Conservation (phyloP, 1,140 invertebrate species). For the Lysiphlebus fabarum region DNA sequence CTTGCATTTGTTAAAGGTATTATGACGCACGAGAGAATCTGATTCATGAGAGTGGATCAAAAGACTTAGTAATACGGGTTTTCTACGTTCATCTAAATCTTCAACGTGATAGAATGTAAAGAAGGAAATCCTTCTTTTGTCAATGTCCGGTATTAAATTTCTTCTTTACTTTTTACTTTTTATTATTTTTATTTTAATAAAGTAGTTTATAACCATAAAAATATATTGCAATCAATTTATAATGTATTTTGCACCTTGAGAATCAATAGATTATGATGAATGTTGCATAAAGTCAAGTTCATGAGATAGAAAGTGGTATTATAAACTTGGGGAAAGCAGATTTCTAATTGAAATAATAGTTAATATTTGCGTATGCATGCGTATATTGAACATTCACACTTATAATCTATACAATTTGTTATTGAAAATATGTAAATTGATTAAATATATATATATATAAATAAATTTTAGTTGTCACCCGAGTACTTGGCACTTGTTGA, state of each 20-base stretch:
- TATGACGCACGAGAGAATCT: conserved; percentile 21
- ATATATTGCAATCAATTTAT: not conserved
- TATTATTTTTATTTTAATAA: too few species aligned
- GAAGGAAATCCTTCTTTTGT: too few species aligned
- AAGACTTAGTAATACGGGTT: not conserved
- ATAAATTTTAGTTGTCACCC: conserved; percentile 44
- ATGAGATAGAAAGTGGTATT: conserved; percentile 24
- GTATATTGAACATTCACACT: not conserved
- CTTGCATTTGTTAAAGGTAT: conserved; percentile 25
- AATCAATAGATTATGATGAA: conserved; percentile 15
- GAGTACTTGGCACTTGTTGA: conserved; percentile 47
- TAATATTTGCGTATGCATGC: conserved; percentile 12
- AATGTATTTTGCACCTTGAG: conserved; percentile 6
- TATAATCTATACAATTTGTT: not conserved
- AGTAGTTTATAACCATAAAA: not conserved
- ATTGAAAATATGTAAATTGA: not conserved
- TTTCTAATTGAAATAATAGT: conserved; percentile 23
- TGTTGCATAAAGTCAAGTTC: conserved; percentile 30
- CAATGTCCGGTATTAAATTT: too few species aligned
- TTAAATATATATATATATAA: too few species aligned
- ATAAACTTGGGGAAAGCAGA: conserved; percentile 19
- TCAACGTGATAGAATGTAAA: not conserved
- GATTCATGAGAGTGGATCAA: conserved; percentile 36
- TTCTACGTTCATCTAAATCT: not conserved
- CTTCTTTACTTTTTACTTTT: too few species aligned